phyloP scores from a whole-genome alignment of 1,140 invertebrate genomes.

The Sycobia sp. region DNA sequence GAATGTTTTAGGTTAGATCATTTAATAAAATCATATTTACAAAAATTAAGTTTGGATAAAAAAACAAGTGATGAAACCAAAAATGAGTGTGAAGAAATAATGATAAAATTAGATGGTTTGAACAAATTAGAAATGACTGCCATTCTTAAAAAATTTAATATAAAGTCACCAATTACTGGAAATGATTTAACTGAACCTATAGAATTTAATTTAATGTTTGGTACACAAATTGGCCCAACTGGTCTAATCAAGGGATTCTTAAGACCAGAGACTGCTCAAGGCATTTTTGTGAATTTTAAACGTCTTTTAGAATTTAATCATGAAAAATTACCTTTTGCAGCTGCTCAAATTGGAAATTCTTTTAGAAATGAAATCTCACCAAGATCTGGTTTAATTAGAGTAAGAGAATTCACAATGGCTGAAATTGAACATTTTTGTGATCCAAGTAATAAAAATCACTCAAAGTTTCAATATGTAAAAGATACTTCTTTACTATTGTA shows the following conservation, averaged over 20 bases:
- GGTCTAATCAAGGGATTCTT: conserved; percentile 92
- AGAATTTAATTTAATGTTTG: conserved; percentile 99
- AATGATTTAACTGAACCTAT: conserved; percentile 94
- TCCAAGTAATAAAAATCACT: conserved; percentile 84
- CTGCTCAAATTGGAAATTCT: conserved; percentile 96
- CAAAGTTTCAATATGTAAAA: conserved; percentile 84
- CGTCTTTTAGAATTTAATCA: conserved; percentile 96
- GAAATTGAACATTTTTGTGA: conserved; percentile 99
- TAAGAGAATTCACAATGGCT: conserved; percentile 99
- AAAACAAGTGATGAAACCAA: conserved; percentile 75
- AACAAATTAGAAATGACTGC: conserved; percentile 86
- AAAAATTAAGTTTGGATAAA: conserved; percentile 87
- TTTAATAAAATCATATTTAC: conserved; percentile 95
- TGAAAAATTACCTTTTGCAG: conserved; percentile 95
- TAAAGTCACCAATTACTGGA: conserved; percentile 93
- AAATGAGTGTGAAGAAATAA: conserved; percentile 79
- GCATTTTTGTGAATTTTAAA: conserved; percentile 99
- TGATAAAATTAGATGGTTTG: conserved; percentile 85
- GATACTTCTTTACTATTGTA: conserved; percentile 82
- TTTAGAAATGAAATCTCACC: conserved; percentile 99
- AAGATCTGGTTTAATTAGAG: conserved; percentile 92
- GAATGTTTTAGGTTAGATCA: conserved; percentile 98
- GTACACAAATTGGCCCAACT: conserved; percentile 94
- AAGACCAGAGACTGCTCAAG: conserved; percentile 97
- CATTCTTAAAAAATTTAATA: conserved; percentile 84